Conservation (phyloP, 37 sponge, comb jelly and placozoan species). For the Chondrosia reniformis region DNA sequence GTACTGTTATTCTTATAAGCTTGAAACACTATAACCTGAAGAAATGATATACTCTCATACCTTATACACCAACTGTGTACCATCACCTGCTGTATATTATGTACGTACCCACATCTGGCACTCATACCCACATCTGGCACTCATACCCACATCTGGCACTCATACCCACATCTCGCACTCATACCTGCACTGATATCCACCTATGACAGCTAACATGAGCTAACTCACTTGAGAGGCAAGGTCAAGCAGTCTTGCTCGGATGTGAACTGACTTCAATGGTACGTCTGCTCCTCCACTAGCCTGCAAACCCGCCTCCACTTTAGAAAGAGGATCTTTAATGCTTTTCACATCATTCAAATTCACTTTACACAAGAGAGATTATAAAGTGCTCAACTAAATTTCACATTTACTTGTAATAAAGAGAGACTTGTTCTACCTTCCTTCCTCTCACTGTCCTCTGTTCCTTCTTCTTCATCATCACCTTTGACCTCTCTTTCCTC, state of each 20-base stretch:
- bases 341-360: slow-evolving; percentile 68
- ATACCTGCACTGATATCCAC: background rate
- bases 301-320: slow-evolving; percentile 89
- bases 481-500: slow-evolving; percentile 9
- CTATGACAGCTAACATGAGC: too few species aligned
- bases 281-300: slow-evolving; percentile 67
- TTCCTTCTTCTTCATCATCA: slow-evolving; percentile 9
- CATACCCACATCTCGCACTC: slow-evolving; percentile 3
- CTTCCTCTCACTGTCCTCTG: background rate
- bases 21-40: slow-evolving; percentile 81
- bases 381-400: background rate
- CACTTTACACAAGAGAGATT: slow-evolving; percentile 24
- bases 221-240: slow-evolving; percentile 67
- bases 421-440: too few species aligned
- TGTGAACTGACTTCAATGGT: slow-evolving; percentile 81
- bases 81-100: background rate
- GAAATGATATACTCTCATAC: too few species aligned
- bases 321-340: slow-evolving; percentile 72
- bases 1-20: slow-evolving; percentile 80
- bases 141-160: background rate
- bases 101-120: background rate
- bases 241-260: slow-evolving; percentile 80
- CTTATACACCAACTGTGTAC: background rate
- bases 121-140: slow-evolving; percentile 10
- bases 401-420: too few species aligned